Evolutionary conservation across 2,113 vertebrate species (phyloP).

Genomic region (Dipodomys stephensi): DNA sequence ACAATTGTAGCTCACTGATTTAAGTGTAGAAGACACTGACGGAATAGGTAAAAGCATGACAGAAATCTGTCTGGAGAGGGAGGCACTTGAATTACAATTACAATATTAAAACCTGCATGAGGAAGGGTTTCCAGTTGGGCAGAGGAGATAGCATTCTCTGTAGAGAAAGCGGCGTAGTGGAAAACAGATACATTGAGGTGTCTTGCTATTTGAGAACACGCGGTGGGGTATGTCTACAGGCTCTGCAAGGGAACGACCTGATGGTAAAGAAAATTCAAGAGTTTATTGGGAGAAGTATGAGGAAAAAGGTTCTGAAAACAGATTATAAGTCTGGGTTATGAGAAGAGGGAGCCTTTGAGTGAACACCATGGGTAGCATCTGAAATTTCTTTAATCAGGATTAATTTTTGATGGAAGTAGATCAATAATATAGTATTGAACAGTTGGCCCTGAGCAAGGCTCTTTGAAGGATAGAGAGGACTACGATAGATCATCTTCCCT

Average conservation of each 20-base stretch:
- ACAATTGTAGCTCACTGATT: not conserved
- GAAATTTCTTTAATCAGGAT: slow-evolving; percentile 36
- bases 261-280: too few species aligned
- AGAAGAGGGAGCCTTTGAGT: not conserved
- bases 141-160: not conserved
- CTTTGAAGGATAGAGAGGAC: not conserved
- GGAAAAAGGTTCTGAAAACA: not conserved
- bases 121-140: not conserved
- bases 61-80: not conserved
- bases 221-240: not conserved
- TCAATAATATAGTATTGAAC: not conserved
- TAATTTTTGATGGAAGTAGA: slow-evolving; percentile 43
- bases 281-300: not conserved
- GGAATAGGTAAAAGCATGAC: not conserved
- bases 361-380: slow-evolving; percentile 23
- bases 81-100: not conserved
- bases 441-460: slow-evolving; percentile 7
- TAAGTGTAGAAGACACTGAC: not conserved
- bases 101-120: too few species aligned
- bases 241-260: too few species aligned
- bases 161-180: not conserved
- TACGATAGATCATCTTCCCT: not conserved
- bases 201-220: not conserved
- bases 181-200: not conserved
- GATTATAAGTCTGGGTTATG: not conserved